Conservation (phyloP, 1,140 invertebrate species). For the Arion vulgaris region DNA sequence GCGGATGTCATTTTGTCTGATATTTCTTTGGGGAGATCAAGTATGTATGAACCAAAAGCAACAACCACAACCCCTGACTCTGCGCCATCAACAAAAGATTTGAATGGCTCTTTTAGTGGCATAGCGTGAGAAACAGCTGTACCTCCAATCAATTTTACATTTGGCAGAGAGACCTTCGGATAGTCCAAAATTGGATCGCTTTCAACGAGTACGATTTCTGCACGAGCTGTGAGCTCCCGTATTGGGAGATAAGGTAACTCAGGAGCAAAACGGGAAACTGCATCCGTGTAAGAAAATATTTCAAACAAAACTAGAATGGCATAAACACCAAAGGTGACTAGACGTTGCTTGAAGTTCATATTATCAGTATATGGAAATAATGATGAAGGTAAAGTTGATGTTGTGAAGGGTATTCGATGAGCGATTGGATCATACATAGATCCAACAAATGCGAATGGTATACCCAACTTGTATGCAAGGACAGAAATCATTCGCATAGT, state of each 20-base stretch:
- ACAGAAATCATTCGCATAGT: constrained; percentile 24
- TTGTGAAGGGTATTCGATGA: constrained; percentile 24
- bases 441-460: constrained; percentile 42
- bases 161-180: constrained; percentile 45
- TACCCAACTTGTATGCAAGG: constrained; percentile 39
- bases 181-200: constrained; percentile 50
- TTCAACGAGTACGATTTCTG: constrained; percentile 46
- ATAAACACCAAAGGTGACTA: background rate
- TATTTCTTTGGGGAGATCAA: constrained; percentile 25
- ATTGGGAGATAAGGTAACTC: constrained; percentile 26
- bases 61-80: constrained; percentile 46
- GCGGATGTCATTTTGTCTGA: constrained; percentile 38
- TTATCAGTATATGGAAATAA: constrained; percentile 18
- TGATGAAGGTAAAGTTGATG: constrained; percentile 8
- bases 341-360: constrained; percentile 36
- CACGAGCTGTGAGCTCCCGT: background rate
- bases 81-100: constrained; percentile 36
- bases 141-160: constrained; percentile 52
- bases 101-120: constrained; percentile 26
- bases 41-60: constrained; percentile 46
- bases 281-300: background rate
- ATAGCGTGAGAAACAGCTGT: constrained; percentile 36
- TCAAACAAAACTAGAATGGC: background rate
- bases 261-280: constrained; percentile 15
- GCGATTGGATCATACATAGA: constrained; percentile 1